Conservation (phyloP, 2,113 vertebrate genomes). For the Boleophthalmus pectinirostris region DNA sequence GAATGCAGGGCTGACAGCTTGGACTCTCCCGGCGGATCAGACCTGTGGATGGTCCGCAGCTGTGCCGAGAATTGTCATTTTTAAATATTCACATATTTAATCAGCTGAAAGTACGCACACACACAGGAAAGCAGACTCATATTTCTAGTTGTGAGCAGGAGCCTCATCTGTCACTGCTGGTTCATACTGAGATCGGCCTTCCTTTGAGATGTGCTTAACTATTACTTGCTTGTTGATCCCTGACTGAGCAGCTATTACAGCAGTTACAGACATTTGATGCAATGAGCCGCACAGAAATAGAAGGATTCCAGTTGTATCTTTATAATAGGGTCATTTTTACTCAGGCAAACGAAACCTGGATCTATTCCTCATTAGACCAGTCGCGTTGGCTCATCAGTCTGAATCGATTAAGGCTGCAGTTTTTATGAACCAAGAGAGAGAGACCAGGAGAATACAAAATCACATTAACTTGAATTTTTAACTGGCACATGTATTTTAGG, state of each 20-base stretch:
- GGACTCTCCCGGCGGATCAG: slow-evolving; percentile 67
- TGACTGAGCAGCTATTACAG: slow-evolving; percentile 13
- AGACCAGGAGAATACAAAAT: slow-evolving; percentile 21
- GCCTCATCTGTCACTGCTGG: slow-evolving; percentile 17
- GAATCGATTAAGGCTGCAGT: slow-evolving; percentile 14
- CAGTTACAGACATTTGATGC: slow-evolving; percentile 10
- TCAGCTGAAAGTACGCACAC: slow-evolving; percentile 66
- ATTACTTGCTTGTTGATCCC: slow-evolving; percentile 31
- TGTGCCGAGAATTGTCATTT: slow-evolving; percentile 77
- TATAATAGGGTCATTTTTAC: slow-evolving; percentile 11
- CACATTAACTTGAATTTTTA: slow-evolving; percentile 8
- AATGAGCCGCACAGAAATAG: slow-evolving; percentile 4
- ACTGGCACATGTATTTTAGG: not conserved
- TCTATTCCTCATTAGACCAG: slow-evolving; percentile 18
- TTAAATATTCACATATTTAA: slow-evolving; percentile 84
- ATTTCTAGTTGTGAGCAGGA: not conserved
- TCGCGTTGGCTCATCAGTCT: slow-evolving; percentile 20
- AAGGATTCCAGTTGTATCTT: slow-evolving; percentile 15
- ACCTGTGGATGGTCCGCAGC: slow-evolving; percentile 75
- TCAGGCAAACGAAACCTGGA: not conserved
- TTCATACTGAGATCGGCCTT: slow-evolving; percentile 30
- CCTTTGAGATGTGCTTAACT: slow-evolving; percentile 24
- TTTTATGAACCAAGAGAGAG: slow-evolving; percentile 24
- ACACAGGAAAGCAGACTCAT: slow-evolving; percentile 15
- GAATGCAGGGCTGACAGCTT: slow-evolving; percentile 77